Conservation (phyloP, 1,140 invertebrate species). For the Leptinotarsa undecemlineata region DNA sequence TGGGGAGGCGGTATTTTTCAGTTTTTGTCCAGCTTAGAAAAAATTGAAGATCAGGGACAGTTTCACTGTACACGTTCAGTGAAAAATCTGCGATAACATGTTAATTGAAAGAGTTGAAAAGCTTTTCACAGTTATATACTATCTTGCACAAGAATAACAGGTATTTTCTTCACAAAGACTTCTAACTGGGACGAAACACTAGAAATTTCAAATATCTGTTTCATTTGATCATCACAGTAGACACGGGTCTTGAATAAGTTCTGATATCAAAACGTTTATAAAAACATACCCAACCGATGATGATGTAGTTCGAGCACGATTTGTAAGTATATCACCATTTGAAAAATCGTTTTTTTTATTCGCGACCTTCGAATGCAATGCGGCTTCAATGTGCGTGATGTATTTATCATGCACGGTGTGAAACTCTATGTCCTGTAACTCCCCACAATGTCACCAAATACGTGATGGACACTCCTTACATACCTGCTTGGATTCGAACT, state of each 20-base stretch:
- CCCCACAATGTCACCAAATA: slow-evolving; percentile 54
- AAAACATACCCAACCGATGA: neutral
- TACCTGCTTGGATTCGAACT: slow-evolving; percentile 48
- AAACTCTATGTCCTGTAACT: slow-evolving; percentile 48
- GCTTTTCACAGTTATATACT: too few species aligned
- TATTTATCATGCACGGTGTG: slow-evolving; percentile 47
- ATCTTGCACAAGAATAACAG: too few species aligned
- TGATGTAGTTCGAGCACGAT: neutral
- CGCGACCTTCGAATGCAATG: slow-evolving; percentile 49
- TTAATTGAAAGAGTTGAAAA: too few species aligned
- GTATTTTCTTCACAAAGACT: too few species aligned
- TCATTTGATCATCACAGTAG: neutral
- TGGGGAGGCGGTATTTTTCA: too few species aligned
- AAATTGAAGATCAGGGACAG: too few species aligned
- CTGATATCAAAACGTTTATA: neutral
- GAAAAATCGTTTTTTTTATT: slow-evolving; percentile 19
- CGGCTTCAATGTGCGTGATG: slow-evolving; percentile 44
- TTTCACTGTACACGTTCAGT: too few species aligned
- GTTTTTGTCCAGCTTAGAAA: too few species aligned
- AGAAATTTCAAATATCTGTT: too few species aligned
- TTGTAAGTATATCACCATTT: slow-evolving; percentile 15
- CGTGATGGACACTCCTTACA: slow-evolving; percentile 54
- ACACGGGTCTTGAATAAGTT: neutral
- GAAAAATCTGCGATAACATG: too few species aligned
- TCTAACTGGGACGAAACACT: too few species aligned